Conservation (phyloP, 2,888 invertebrate genomes). For the Conus canariensis region DNA sequence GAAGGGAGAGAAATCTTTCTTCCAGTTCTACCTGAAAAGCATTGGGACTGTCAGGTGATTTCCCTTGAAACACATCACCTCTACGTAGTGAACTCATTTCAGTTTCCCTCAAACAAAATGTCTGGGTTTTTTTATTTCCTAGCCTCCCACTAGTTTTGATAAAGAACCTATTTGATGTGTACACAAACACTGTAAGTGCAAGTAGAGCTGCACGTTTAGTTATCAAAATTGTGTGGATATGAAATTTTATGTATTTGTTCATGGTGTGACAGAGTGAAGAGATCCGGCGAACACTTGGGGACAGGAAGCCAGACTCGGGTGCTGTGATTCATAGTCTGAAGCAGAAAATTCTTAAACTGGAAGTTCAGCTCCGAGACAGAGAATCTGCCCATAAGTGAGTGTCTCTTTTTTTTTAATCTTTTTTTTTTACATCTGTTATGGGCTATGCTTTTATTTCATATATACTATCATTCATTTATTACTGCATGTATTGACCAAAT, state of each 20-base stretch:
- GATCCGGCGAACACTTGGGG: constrained; percentile 72
- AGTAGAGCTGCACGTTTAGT: not conserved
- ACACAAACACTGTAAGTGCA: too few species aligned
- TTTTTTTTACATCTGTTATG: not conserved
- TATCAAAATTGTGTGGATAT: not conserved
- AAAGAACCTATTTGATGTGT: too few species aligned
- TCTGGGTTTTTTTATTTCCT: too few species aligned
- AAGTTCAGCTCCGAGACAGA: constrained; percentile 75
- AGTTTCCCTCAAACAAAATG: too few species aligned
- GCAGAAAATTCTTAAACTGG: constrained; percentile 77
- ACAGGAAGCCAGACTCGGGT: constrained; percentile 74
- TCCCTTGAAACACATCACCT: too few species aligned
- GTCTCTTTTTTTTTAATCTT: not conserved
- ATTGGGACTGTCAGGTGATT: too few species aligned
- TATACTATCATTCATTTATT: not conserved
- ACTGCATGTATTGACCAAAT: too few species aligned
- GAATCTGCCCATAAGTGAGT: constrained; percentile 74
- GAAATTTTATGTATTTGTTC: not conserved
- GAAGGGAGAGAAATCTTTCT: too few species aligned
- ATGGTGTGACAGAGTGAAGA: constrained; percentile 72
- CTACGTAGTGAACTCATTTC: too few species aligned
- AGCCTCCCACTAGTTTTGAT: too few species aligned
- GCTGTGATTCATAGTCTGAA: constrained; percentile 76
- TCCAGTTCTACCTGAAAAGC: too few species aligned
- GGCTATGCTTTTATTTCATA: not conserved